Conservation (phyloP, 2,888 invertebrate species). For the Chrysodeixis includens region DNA sequence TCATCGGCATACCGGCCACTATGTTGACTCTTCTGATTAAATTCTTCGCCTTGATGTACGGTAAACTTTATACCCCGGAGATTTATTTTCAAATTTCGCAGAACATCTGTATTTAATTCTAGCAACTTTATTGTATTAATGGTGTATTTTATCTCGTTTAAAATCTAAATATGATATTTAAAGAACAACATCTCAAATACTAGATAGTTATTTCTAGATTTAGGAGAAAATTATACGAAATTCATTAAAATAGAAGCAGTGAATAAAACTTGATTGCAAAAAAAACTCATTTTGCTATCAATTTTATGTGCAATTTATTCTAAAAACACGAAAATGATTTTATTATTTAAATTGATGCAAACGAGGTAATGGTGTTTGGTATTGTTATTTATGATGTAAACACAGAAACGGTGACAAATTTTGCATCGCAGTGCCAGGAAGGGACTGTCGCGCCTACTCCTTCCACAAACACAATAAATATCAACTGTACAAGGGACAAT, state of each 20-base stretch:
- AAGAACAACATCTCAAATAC: constrained; percentile 27
- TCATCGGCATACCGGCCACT: constrained; percentile 82
- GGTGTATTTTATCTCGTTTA: constrained; percentile 54
- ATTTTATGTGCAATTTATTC: constrained; percentile 52
- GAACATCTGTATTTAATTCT: constrained; percentile 33
- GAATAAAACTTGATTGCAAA: constrained; percentile 43
- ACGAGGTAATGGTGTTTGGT: constrained; percentile 53
- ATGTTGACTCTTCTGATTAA: constrained; percentile 84
- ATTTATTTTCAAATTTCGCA: constrained; percentile 71
- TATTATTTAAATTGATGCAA: constrained; percentile 57
- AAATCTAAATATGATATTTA: constrained; percentile 34
- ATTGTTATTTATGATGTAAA: constrained; percentile 58
- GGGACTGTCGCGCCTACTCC: constrained; percentile 72
- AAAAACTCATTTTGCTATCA: constrained; percentile 49
- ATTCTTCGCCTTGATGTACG: constrained; percentile 80
- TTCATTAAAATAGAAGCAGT: constrained; percentile 49
- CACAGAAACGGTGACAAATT: constrained; percentile 70
- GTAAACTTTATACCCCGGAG: constrained; percentile 65
- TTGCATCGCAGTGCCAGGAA: constrained; percentile 67
- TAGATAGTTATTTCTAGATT: constrained; percentile 40
- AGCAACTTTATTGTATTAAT: constrained; percentile 34
- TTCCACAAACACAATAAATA: constrained; percentile 76
- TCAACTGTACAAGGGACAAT: constrained; percentile 76
- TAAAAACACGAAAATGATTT: constrained; percentile 42
- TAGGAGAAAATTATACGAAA: constrained; percentile 47